Conservation (phyloP, 2,888 invertebrate species). For the Sialis fuliginosa region DNA sequence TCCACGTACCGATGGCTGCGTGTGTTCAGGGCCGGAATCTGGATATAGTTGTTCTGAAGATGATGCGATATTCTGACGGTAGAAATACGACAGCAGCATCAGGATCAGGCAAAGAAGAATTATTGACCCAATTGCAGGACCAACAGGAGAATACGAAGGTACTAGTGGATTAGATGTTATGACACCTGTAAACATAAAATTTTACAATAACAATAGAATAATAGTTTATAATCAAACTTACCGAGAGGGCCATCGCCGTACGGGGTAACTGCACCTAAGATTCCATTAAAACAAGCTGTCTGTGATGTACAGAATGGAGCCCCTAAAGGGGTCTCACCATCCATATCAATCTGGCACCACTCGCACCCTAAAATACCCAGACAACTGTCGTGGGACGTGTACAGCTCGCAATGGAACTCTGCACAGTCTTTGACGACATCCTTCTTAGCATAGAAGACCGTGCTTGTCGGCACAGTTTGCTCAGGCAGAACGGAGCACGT, state of each 20-base stretch:
- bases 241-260: slow-evolving; percentile 54
- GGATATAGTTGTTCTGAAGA: slow-evolving; percentile 29
- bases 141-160: slow-evolving; percentile 54
- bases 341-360: slow-evolving; percentile 73
- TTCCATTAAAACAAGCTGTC: slow-evolving; percentile 70
- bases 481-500: slow-evolving; percentile 18
- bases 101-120: slow-evolving; percentile 65
- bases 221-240: slow-evolving; percentile 11
- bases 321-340: slow-evolving; percentile 47
- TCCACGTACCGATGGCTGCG: slow-evolving; percentile 44
- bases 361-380: slow-evolving; percentile 67
- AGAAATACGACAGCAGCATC: slow-evolving; percentile 71
- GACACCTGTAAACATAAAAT: slow-evolving; percentile 6
- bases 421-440: slow-evolving; percentile 39
- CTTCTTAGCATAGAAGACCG: slow-evolving; percentile 6
- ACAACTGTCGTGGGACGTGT: slow-evolving; percentile 43
- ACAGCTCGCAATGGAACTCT: slow-evolving; percentile 48
- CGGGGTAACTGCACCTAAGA: slow-evolving; percentile 65
- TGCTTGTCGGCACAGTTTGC: slow-evolving; percentile 10
- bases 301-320: slow-evolving; percentile 67
- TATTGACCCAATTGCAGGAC: slow-evolving; percentile 74
- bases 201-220: neutral
- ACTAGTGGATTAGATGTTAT: slow-evolving; percentile 21
- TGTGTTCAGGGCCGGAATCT: slow-evolving; percentile 35
- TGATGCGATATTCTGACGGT: slow-evolving; percentile 43